Evolutionary conservation across 2,113 vertebrate species (phyloP).

Genomic region (Natator depressus): DNA sequence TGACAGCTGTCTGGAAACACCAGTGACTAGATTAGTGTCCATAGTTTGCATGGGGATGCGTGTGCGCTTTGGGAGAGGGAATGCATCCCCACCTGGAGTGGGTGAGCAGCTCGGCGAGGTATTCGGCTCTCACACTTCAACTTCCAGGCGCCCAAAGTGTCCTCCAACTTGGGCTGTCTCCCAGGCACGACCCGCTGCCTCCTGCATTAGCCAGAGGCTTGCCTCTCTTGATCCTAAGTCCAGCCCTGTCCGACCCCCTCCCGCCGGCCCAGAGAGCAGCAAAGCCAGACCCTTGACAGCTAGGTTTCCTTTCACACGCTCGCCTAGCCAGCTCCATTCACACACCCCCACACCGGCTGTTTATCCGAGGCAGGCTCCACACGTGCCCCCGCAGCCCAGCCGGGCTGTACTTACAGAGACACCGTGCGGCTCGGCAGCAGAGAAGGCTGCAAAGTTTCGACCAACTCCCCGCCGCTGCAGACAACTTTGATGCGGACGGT

Average conservation of each 20-base stretch:
- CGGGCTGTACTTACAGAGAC: constrained; percentile 85
- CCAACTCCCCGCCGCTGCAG: constrained; percentile 87
- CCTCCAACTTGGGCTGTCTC: too few relatives aligned
- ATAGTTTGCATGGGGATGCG: background rate
- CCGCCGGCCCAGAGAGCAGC: background rate
- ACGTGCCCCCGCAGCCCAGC: background rate
- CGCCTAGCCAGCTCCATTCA: background rate
- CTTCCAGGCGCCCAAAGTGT: background rate
- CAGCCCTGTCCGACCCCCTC: too few relatives aligned
- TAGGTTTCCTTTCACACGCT: background rate
- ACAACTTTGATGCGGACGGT: constrained; percentile 83
- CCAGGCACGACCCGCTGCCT: too few relatives aligned
- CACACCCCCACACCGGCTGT: background rate
- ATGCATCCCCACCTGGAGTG: background rate
- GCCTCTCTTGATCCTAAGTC: too few relatives aligned
- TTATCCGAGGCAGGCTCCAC: background rate
- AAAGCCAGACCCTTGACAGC: background rate
- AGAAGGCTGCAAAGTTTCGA: constrained; percentile 87
- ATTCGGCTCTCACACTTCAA: background rate
- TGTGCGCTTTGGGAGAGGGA: background rate
- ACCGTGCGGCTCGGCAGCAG: constrained; percentile 88
- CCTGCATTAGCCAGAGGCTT: too few relatives aligned
- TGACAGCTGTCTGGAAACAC: background rate
- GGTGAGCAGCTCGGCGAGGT: background rate
- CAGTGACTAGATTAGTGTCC: background rate